phyloP scores from a whole-genome alignment of 2,113 vertebrate species.

The Percina caprodes region DNA sequence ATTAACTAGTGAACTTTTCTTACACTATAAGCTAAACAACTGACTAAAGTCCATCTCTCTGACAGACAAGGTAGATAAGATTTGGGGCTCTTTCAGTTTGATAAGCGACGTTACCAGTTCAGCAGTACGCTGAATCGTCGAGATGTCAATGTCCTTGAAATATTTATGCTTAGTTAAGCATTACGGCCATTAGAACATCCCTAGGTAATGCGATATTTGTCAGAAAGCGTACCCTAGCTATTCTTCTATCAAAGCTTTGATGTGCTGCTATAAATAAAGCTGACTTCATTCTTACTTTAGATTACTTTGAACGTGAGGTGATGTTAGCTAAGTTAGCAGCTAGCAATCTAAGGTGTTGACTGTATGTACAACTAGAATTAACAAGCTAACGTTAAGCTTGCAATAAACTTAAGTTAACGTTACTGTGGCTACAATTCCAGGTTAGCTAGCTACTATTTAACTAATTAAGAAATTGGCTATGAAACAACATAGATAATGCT shows the following conservation, averaged over 20 bases:
- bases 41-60: not conserved
- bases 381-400: not conserved
- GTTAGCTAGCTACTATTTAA: not conserved
- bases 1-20: not conserved
- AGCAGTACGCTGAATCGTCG: not conserved
- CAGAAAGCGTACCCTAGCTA: not conserved
- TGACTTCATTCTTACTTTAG: no score
- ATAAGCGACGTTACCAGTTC: not conserved
- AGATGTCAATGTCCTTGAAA: conserved; percentile 28
- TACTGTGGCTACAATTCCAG: not conserved
- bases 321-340: not conserved
- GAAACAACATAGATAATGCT: not conserved
- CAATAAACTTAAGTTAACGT: not conserved
- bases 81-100: not conserved
- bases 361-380: accelerated
- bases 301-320: not conserved
- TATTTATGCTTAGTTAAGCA: not conserved
- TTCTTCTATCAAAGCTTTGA: not conserved
- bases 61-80: not conserved
- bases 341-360: not conserved
- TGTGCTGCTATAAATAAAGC: not conserved
- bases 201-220: not conserved
- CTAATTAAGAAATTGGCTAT: no score
- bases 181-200: not conserved
- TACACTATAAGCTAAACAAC: not conserved